Percentiles rank a stretch among this genome's conserved stretches.
Evolutionary conservation across 2,113 vertebrate species (phyloP).

Genomic region (Lutjanus erythropterus): DNA sequence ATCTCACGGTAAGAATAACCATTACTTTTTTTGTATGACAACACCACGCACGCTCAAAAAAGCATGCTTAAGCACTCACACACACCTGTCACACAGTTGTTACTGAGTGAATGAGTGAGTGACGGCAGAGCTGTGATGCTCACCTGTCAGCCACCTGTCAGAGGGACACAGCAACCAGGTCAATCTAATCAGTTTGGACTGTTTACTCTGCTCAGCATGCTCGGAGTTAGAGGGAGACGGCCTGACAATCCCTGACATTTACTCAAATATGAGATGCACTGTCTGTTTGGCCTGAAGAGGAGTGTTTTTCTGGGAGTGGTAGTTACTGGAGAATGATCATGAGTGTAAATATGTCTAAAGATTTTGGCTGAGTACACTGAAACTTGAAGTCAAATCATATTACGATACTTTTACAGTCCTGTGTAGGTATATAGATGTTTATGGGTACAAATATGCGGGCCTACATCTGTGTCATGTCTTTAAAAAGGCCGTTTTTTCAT

Average conservation of each 20-base stretch:
- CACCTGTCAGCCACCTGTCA: constrained; percentile 79
- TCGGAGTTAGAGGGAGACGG: constrained; percentile 35
- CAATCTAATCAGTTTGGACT: constrained; percentile 77
- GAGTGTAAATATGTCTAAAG: constrained; percentile 2
- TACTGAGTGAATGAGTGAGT: constrained; percentile 47
- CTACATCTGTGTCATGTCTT: not conserved
- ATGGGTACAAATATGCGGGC: not conserved
- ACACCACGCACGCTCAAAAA: constrained; percentile 8
- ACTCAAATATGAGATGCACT: constrained; percentile 36
- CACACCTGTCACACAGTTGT: constrained; percentile 63
- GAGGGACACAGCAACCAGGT: constrained; percentile 71
- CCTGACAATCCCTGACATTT: constrained; percentile 39
- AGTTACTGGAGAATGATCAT: constrained; percentile 19
- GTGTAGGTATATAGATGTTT: not conserved
- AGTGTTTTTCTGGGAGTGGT: constrained; percentile 21
- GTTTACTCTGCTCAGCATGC: constrained; percentile 74
- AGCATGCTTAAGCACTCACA: not conserved
- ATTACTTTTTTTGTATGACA: constrained; percentile 9
- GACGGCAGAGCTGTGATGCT: constrained; percentile 53
- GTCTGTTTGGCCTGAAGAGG: constrained; percentile 39
- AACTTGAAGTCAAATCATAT: not conserved
- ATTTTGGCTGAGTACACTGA: not conserved
- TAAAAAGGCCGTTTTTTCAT: not conserved
- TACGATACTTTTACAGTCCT: not conserved
- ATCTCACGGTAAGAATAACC: constrained; percentile 95